phyloP scores from a whole-genome alignment of 2,113 vertebrate genomes.

The Morone saxatilis region DNA sequence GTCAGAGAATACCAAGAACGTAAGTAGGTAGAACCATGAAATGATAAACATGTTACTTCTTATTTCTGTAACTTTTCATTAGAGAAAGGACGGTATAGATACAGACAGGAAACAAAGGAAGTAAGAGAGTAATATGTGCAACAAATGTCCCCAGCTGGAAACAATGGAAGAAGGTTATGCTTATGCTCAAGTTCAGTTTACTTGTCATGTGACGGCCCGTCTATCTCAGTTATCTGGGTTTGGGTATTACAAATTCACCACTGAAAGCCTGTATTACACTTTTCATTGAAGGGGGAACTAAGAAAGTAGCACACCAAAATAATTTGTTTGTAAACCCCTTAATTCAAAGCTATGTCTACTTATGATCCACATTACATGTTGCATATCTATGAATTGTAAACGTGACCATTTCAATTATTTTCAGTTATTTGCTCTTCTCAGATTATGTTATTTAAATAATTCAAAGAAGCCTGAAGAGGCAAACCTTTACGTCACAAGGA shows the following conservation, averaged over 20 bases:
- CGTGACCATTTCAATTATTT: no score
- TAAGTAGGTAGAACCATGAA: constrained; percentile 76
- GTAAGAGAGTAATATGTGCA: background rate
- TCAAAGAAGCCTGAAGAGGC: no score
- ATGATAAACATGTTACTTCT: background rate
- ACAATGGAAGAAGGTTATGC: background rate
- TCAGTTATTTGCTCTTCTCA: no score
- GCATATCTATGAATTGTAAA: no score
- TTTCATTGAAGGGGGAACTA: no score
- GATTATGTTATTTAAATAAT: no score
- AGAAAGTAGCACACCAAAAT: no score
- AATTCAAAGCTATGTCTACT: no score
- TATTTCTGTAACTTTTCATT: background rate
- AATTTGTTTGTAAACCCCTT: no score
- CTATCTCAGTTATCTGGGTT: background rate
- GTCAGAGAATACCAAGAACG: constrained; percentile 91
- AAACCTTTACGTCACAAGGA: no score
- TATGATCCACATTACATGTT: no score
- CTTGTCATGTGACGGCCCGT: background rate
- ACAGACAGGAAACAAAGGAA: background rate
- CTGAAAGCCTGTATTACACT: background rate
- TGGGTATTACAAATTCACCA: background rate
- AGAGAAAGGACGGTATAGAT: background rate
- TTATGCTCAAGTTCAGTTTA: background rate
- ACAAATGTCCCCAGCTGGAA: background rate